Base-by-base conservation (phyloP, 2,888 invertebrate genomes). In the Proisotoma minuta region DNA sequence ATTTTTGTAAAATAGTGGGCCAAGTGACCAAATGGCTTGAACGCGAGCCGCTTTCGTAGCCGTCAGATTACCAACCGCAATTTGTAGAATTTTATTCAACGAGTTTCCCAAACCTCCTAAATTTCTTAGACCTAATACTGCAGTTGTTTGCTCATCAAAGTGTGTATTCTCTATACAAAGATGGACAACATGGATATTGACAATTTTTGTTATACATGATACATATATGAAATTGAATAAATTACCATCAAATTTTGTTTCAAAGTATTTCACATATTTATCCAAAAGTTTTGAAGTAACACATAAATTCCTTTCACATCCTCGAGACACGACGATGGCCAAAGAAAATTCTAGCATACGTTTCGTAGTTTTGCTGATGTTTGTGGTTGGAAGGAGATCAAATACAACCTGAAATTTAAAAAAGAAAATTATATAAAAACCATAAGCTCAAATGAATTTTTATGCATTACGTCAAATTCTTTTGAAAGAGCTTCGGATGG, bases 221-320 rank as follows among this genome's bases (percentile, higher is more conserved):
- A n/a, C 34, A 15, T 8, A 10, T 34, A 15, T 34, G 23, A 49
- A 22, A 23, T 22, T 49, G 15, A 12, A 49, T 3, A 49, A 23
- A 3, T 24, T 39, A 53, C 52, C 57, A 18, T 48, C 12, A 3
- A 73, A 48, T 57, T 70, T 69, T 0, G 34, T 59, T 51, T 69
- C 66, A 63, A 71, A 73, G 23, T 72, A 64, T 3, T 59, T 63
- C 15, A 70, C 70, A 53, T 73, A 73, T 49, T 73, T 72, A 48
- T 65, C 68, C 20, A 73, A 47, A 3, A 71, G 43, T 2, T 71
- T 72, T 27, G 62, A 49, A 4, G 52, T 39, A 8, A 57, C 10
- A 40, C 73, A 73, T 3, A 66, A 60, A 18, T 58, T 67, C 48
- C 72, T 72, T 40, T 47, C 57, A 48, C 73, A 73, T 20, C 60